These are phyloP conservation scores for Myioborus melanocephalus DNA, from an alignment of 2,797 vertebrate genomes.

Conservation along the genomic window DNA sequence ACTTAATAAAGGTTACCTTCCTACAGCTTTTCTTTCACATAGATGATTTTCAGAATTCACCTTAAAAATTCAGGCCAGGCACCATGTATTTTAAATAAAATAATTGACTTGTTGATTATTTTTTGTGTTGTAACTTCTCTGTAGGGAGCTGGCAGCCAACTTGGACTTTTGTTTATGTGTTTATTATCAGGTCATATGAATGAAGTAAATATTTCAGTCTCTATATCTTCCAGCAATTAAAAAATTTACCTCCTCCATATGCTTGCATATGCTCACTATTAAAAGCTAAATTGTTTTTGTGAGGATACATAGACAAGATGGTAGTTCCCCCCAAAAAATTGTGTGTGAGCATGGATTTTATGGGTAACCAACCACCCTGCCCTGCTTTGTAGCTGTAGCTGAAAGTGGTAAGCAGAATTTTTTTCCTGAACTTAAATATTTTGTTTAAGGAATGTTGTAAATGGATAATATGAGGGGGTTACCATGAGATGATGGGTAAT, in stretches of 20 bases:
- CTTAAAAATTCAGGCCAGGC: background rate
- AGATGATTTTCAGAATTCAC: background rate
- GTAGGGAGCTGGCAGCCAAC: background rate
- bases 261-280: background rate
- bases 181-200: background rate
- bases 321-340: fast-evolving
- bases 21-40: background rate
- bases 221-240: background rate
- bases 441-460: background rate
- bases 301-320: background rate
- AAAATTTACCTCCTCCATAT: background rate
- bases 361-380: too few relatives aligned
- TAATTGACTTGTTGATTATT: background rate
- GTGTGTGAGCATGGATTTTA: fast-evolving
- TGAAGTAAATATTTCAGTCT: background rate
- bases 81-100: background rate
- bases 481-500: too few relatives aligned
- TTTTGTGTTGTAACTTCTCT: background rate
- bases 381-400: background rate
- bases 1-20: background rate
- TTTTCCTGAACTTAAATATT: background rate
- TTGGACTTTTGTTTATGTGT: background rate
- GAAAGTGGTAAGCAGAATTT: too few relatives aligned
- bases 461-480: too few relatives aligned
- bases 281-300: background rate